Conservation (phyloP, 2,797 vertebrate genomes). For the Gallirallus australis region DNA sequence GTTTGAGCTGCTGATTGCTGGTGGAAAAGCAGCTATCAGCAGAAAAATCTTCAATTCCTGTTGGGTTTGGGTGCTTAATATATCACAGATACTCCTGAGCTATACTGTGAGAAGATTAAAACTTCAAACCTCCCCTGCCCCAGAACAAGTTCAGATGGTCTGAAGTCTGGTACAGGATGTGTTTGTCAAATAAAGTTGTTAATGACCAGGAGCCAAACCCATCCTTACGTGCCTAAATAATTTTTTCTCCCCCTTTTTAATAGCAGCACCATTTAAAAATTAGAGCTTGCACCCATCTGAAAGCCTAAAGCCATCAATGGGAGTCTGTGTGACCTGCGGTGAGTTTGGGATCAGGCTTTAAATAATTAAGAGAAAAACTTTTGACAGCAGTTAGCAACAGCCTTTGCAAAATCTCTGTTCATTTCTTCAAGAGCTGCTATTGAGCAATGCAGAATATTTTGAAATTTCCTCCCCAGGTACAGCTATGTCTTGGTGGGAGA, state of each 20-base stretch:
- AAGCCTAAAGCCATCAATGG: background rate
- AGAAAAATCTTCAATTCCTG: background rate
- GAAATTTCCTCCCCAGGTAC: background rate
- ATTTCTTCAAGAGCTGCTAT: background rate
- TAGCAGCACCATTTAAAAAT: background rate
- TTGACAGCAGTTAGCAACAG: background rate
- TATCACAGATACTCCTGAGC: background rate
- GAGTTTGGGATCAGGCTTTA: background rate
- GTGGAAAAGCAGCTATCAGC: background rate
- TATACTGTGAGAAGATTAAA: background rate
- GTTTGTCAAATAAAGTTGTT: background rate
- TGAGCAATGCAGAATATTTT: background rate
- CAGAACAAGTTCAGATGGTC: background rate
- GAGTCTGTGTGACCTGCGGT: background rate
- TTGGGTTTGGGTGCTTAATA: background rate
- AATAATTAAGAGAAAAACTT: background rate
- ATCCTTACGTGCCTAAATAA: background rate
- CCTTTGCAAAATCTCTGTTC: background rate
- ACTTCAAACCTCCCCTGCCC: background rate
- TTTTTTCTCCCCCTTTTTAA: background rate
- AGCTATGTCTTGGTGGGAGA: background rate
- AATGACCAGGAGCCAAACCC: background rate
- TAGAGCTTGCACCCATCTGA: background rate
- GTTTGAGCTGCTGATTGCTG: background rate
- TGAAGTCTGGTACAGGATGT: accelerated